Base-by-base conservation (phyloP, 2,113 vertebrate genomes). In the Rynchops niger region DNA sequence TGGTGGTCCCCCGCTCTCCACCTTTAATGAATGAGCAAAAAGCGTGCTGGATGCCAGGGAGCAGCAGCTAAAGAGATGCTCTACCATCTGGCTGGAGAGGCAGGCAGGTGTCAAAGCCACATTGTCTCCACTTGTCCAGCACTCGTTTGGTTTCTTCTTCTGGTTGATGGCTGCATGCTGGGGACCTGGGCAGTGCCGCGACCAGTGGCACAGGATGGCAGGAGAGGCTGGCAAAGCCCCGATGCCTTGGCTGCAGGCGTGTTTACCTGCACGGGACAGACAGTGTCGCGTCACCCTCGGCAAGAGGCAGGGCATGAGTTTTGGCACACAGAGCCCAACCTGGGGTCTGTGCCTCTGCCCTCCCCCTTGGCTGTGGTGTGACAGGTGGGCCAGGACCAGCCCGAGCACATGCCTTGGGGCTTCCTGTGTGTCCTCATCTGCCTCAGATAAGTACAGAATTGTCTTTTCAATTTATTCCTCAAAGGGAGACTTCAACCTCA, bases 141-240 rank as follows among this genome's bases (percentile, higher is more conserved):
- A 13, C 22, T 34, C 21, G 34, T 40, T 88, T 17, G 52, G 11
- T 45, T 83, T 80, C 16, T 20, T 8, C 55, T 34, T 30, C n/a
- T 63, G 83, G 30, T 12, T 78, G 38, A 5, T 9, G 66, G 30
- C 82, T 70, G 36, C 45, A 29, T 42, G 19, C 45, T 0, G 1
- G 61, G 45, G 16, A 56, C 45, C 13, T 7, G 32, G 30, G 20
- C 71, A 38, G 56, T 7, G 34, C 73, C 1, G 0, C 0, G 2
- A 11, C 29, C 2, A 1, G 25, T 61, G 65, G 63, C 59, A 23
- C 36, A 14, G 59, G 34, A 0, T 8, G 32, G 22, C 3, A 13
- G 40, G 12, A 47, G 27, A 27, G 61, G 40, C 0, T 71, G 86
- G 59, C 55, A 79, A 40, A 82, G 29, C 70, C 86, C 49, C 2